A percentile compares a stretch with the other conserved stretches of the same genome.
Conservation (phyloP, 2,797 vertebrate genomes). For the Notolepis coatsorum region DNA sequence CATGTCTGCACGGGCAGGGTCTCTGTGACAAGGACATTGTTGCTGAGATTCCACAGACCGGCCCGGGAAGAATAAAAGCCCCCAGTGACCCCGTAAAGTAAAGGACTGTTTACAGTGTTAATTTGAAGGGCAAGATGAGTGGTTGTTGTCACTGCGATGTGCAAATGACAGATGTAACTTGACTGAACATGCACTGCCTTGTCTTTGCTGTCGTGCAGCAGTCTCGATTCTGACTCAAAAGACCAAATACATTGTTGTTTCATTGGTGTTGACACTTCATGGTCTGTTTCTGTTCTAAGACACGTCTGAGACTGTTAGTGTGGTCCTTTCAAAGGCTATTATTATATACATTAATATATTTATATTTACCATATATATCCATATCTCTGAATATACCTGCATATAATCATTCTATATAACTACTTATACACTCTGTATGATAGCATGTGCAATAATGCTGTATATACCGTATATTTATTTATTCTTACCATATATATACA, state of each 20-base stretch:
- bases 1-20: conserved; percentile 46
- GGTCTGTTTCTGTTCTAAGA: too few species aligned
- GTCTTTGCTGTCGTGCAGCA: conserved; percentile 37
- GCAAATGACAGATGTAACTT: conserved; percentile 58
- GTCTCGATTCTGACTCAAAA: conserved; percentile 36
- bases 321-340: conserved; percentile 32
- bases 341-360: too few species aligned
- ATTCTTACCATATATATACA: too few species aligned
- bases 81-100: conserved; percentile 49
- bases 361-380: too few species aligned
- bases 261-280: too few species aligned
- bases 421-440: too few species aligned
- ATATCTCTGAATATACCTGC: too few species aligned
- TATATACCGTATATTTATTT: too few species aligned
- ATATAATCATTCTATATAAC: too few species aligned
- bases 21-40: conserved; percentile 33
- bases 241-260: conserved; percentile 13
- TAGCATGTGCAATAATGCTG: too few species aligned
- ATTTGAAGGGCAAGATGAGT: conserved; percentile 57
- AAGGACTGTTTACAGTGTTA: conserved; percentile 61
- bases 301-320: too few species aligned
- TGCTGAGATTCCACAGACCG: conserved; percentile 38
- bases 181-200: conserved; percentile 60
- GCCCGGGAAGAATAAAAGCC: conserved; percentile 42
- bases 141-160: conserved; percentile 72